These are phyloP conservation scores for Punctoribates punctum DNA, from an alignment of 2,888 invertebrate genomes.

Conservation along the genomic window DNA sequence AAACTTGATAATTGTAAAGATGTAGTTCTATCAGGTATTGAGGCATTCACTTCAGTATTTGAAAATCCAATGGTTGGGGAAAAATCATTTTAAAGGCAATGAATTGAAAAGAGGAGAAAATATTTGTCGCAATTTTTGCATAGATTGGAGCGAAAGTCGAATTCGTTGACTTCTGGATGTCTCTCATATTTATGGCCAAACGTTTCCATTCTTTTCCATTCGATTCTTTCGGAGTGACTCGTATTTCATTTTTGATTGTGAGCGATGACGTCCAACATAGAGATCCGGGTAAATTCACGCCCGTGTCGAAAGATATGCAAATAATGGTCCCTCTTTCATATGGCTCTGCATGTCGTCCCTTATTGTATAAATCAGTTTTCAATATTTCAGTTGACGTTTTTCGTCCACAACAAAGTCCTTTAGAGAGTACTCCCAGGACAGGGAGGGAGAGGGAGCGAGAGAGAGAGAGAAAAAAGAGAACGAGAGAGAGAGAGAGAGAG, in stretches of 20 bases:
- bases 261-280: conserved; percentile 10
- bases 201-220: not conserved
- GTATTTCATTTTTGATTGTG: conserved; percentile 32
- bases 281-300: conserved; percentile 18
- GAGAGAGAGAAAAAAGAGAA: conserved; percentile 9
- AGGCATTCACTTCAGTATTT: too few relatives aligned
- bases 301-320: conserved; percentile 35
- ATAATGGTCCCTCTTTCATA: conserved; percentile 19
- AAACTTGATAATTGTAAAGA: too few relatives aligned
- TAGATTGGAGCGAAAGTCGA: too few relatives aligned
- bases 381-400: conserved; percentile 23
- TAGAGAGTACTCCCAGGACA: not conserved
- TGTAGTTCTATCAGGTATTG: too few relatives aligned
- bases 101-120: too few relatives aligned
- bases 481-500: conserved; percentile 25
- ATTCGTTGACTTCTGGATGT: not conserved
- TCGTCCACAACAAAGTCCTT: not conserved
- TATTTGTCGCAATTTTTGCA: too few relatives aligned
- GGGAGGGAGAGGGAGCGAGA: conserved; percentile 12
- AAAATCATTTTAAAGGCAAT: too few relatives aligned
- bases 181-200: not conserved
- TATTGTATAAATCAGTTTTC: conserved; percentile 15
- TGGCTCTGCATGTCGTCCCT: conserved; percentile 18
- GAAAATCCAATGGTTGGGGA: too few relatives aligned
- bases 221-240: conserved; percentile 1